Evolutionary conservation across 1,140 invertebrate genomes (phyloP).

Genomic region (Octopus sinensis): DNA sequence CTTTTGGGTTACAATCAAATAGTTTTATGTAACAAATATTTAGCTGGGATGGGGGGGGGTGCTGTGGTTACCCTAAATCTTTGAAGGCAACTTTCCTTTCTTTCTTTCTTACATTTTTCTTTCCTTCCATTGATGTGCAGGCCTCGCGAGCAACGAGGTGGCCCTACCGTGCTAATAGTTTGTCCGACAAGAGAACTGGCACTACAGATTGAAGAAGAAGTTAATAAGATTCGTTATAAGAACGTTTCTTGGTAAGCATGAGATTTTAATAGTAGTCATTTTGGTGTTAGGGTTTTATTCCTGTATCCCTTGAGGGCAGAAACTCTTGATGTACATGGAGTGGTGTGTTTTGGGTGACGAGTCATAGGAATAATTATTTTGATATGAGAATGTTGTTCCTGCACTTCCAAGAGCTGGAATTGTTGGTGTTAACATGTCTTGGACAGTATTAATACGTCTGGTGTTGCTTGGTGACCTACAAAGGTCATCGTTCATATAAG

Average conservation of each 20-base stretch:
- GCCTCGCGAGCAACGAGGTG: constrained; percentile 67
- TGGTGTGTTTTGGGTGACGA: too few relatives aligned
- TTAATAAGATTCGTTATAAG: constrained; percentile 79
- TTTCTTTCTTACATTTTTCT: background rate
- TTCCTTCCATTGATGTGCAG: constrained; percentile 29
- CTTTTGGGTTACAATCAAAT: background rate
- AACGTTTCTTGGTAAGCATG: constrained; percentile 73
- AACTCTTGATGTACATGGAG: too few relatives aligned
- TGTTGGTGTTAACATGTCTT: too few relatives aligned
- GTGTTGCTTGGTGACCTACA: too few relatives aligned
- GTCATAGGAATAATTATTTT: too few relatives aligned
- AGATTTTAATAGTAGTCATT: background rate
- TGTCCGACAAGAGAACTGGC: constrained; percentile 89
- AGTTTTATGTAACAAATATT: background rate
- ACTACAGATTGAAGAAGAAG: constrained; percentile 82
- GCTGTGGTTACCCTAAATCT: too few relatives aligned
- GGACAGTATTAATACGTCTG: too few relatives aligned
- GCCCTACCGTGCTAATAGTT: constrained; percentile 81
- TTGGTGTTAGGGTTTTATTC: too few relatives aligned
- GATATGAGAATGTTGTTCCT: too few relatives aligned
- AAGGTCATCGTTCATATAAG: too few relatives aligned
- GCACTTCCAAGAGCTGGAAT: too few relatives aligned
- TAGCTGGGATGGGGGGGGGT: background rate
- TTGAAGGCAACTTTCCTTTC: background rate
- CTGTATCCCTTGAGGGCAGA: too few relatives aligned